Percentiles rank a stretch among this genome's conserved stretches.
Conservation (phyloP, 2,113 vertebrate genomes). For the Melanocharis versteri region DNA sequence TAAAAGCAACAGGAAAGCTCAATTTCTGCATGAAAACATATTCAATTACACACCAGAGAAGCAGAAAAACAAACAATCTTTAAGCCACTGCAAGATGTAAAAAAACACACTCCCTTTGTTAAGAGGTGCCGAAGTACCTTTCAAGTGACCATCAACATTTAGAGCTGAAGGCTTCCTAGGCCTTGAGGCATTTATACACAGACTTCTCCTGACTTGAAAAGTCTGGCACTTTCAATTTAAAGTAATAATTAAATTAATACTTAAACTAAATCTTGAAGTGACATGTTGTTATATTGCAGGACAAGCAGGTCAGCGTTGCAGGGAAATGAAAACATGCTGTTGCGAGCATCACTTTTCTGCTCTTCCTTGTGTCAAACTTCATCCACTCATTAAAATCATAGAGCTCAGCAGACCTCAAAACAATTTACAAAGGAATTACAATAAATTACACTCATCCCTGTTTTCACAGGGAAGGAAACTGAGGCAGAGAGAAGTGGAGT, state of each 20-base stretch:
- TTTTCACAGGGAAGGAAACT: constrained; percentile 20
- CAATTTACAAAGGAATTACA: not conserved
- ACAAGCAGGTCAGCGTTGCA: not conserved
- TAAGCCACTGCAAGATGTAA: not conserved
- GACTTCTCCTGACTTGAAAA: not conserved
- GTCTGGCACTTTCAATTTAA: not conserved
- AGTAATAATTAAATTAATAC: not conserved
- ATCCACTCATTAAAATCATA: not conserved
- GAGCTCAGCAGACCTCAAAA: not conserved
- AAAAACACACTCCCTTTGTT: not conserved
- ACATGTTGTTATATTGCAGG: not conserved
- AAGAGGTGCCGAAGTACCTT: not conserved
- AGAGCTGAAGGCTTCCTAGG: not conserved
- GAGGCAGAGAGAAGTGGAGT: not conserved
- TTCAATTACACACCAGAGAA: not conserved
- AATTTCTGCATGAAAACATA: not conserved
- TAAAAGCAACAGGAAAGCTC: not conserved
- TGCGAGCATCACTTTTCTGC: not conserved
- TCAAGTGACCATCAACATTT: not conserved
- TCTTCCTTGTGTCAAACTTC: not conserved
- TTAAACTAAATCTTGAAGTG: not conserved
- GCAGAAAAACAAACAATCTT: not conserved
- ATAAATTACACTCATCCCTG: not conserved
- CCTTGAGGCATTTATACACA: not conserved
- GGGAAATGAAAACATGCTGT: not conserved